These are phyloP conservation scores for Pardalotus punctatus DNA, from an alignment of 2,113 vertebrate species.

Conservation along the genomic window DNA sequence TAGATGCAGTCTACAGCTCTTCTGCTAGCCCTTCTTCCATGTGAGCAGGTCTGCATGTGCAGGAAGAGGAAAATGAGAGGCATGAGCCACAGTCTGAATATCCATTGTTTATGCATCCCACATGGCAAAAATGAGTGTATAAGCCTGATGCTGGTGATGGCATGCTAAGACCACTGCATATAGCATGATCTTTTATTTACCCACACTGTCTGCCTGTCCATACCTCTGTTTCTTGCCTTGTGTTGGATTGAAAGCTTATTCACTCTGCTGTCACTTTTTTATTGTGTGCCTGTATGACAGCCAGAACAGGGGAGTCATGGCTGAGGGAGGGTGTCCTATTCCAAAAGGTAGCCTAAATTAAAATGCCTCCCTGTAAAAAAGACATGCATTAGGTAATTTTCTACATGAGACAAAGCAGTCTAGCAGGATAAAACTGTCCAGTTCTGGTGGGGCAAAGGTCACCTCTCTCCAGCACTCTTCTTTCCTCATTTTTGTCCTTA, in stretches of 20 bases:
- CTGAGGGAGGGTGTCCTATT: neutral
- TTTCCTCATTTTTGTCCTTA: neutral
- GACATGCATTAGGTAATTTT: neutral
- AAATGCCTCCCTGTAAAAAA: neutral
- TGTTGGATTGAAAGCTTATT: neutral
- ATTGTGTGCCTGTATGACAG: neutral
- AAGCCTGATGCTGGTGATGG: neutral
- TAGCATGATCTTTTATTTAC: neutral
- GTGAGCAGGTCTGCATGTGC: neutral
- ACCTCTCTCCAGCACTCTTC: neutral
- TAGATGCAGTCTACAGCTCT: neutral
- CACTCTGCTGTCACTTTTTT: neutral
- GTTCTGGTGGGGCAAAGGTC: neutral
- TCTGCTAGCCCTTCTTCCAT: neutral
- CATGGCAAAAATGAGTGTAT: neutral
- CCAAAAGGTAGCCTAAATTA: neutral
- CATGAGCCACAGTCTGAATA: neutral
- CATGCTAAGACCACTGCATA: neutral
- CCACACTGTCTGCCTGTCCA: neutral
- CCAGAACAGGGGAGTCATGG: fast-evolving
- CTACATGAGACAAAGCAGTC: neutral
- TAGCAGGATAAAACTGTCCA: neutral
- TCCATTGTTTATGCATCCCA: neutral
- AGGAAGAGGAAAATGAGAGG: neutral
- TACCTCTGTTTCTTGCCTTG: neutral